These are phyloP conservation scores for Nansenia antarctica DNA, from an alignment of 2,113 vertebrate genomes.

Conservation along the genomic window DNA sequence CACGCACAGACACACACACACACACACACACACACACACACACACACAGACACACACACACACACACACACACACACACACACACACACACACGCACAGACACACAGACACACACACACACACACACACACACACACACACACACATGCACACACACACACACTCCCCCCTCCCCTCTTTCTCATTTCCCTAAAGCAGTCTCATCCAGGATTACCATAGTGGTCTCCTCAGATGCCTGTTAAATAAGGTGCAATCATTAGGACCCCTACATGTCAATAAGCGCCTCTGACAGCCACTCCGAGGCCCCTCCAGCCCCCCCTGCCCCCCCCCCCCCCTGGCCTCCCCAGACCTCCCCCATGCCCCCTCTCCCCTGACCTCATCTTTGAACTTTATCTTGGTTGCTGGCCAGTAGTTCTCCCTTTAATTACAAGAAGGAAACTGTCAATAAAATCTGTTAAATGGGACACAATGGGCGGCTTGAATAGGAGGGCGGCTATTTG, in stretches of 20 bases:
- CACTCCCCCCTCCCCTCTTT: conserved; percentile 6
- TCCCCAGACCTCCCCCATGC: not conserved
- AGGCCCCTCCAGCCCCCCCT: conserved; percentile 86
- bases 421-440: conserved; percentile 99
- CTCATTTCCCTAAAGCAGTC: conserved; percentile 70
- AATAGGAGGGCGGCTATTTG: conserved; percentile 91
- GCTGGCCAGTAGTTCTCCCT: conserved; percentile 98
- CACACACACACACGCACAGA: not conserved
- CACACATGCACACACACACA: not conserved
- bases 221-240: conserved; percentile 92
- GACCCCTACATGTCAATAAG: conserved; percentile 94
- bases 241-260: conserved; percentile 96
- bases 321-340: conserved; percentile 70
- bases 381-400: conserved; percentile 99
- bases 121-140: conserved; percentile 16
- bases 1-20: conserved; percentile 8
- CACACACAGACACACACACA: conserved; percentile 38
- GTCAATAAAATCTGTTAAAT: conserved; percentile 99
- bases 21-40: conserved; percentile 7
- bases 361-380: conserved; percentile 93
- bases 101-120: not conserved
- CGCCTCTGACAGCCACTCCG: conserved; percentile 86
- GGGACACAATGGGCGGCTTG: conserved; percentile 90
- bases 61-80: conserved; percentile 15
- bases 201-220: conserved; percentile 92